Base-by-base conservation (phyloP, 2,888 invertebrate genomes). In the Trilocha varians region DNA sequence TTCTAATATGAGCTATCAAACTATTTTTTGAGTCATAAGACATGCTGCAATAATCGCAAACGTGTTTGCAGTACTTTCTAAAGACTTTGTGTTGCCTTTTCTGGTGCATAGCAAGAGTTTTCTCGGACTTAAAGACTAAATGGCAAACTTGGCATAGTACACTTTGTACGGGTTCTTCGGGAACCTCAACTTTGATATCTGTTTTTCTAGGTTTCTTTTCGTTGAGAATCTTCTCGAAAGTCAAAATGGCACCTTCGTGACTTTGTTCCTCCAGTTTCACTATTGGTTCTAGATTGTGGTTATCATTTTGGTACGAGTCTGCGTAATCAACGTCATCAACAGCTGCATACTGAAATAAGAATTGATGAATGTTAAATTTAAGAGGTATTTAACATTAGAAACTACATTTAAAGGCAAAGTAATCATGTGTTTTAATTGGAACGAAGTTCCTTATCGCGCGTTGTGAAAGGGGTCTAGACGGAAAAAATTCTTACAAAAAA, bases 1-100 rank as follows among this genome's bases (percentile, higher is more conserved):
- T 64, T 39, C 65, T 75, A 1, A 79, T 74, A 53, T 85, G 85
- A 6, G 78, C 79, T 0, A 68, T 62, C 36, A 85, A 53, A 53
- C 85, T 84, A 33, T 75, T 79, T 41, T 82, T 83, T 43, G 65
- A 65, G 36, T 82, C 82, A 14, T 84, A 85, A 0, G 79, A 61
- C 78, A 83, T 79, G 0, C 76, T 71, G 34, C 85, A 85, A 36
- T 71, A 60, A 49, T 83, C 74, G 37, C 85, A 85, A 2, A 75
- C 54, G 37, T 80, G 77, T 52, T 69, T 62, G 37, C 79, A 82
- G 0, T 62, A 64, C 3, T 67, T 65, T 32, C 78, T 63, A 36
- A 66, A 79, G 0, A 57, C 53, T 45, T 79, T 74, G 43, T 85
- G 85, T 43, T 77, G 72, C 8, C 82, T 56, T 52, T 73, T 78